Evolutionary conservation across 30 jellyfish, hydroid and myxozoan species (phyloP).

Genomic region (Cassiopea xamachana): DNA sequence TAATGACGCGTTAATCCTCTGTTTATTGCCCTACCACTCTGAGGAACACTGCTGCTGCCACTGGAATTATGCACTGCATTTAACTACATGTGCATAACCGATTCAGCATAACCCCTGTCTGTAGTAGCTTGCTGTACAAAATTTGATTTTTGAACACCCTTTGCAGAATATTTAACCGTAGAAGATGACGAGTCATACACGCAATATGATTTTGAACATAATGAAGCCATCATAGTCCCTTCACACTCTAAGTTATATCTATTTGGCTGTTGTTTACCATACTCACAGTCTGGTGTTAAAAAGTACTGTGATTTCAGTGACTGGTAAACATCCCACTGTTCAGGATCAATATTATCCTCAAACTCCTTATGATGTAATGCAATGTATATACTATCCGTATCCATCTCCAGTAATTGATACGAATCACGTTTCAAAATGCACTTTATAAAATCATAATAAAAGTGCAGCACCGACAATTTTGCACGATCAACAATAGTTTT

Average conservation of each 20-base stretch:
- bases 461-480: neutral
- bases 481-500: neutral
- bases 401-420: neutral
- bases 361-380: neutral
- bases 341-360: neutral
- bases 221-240: neutral
- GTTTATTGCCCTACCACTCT: neutral
- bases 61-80: too few species aligned
- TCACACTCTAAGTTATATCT: constrained; percentile 1
- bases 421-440: neutral
- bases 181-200: neutral
- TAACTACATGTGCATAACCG: neutral
- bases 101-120: neutral
- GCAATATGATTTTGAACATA: constrained; percentile 2
- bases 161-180: neutral
- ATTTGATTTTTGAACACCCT: neutral
- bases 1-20: neutral
- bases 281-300: neutral
- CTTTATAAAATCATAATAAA: constrained; percentile 14
- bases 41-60: neutral
- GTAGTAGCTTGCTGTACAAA: neutral
- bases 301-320: neutral
- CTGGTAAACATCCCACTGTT: neutral
- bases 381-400: neutral
- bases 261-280: neutral